These are phyloP conservation scores for Agonum fuliginosum DNA, from an alignment of 2,888 invertebrate species.

Conservation along the genomic window DNA sequence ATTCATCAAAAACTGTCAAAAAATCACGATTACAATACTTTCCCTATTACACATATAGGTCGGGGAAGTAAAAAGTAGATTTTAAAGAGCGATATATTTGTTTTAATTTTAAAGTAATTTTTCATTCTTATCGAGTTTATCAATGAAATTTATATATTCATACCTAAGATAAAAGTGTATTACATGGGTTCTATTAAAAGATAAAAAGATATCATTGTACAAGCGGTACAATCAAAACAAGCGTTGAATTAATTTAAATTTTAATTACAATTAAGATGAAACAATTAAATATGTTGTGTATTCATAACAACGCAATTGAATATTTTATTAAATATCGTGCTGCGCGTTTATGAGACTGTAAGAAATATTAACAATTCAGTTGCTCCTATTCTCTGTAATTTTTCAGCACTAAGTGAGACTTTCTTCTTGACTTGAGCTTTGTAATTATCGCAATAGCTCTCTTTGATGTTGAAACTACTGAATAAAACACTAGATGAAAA, in stretches of 20 bases:
- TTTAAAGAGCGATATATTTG: background rate
- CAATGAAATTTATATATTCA: background rate
- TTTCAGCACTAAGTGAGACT: too few relatives aligned
- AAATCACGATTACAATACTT: background rate
- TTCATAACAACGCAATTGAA: too few relatives aligned
- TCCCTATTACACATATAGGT: too few relatives aligned
- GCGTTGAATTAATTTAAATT: slow-evolving; percentile 3
- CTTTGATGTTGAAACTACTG: slow-evolving; percentile 22
- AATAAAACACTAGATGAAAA: slow-evolving; percentile 29
- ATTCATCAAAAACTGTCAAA: too few relatives aligned
- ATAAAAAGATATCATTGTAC: slow-evolving; percentile 20
- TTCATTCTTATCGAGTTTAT: slow-evolving; percentile 1
- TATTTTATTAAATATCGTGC: too few relatives aligned
- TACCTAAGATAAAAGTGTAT: slow-evolving; percentile 1
- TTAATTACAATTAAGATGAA: slow-evolving; percentile 25
- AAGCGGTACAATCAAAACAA: background rate
- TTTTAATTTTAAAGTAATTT: slow-evolving; percentile 11
- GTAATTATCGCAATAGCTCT: slow-evolving; percentile 21
- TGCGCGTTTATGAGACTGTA: too few relatives aligned
- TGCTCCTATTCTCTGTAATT: too few relatives aligned
- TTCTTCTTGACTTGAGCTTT: too few relatives aligned
- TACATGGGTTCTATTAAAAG: slow-evolving; percentile 4
- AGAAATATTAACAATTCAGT: too few relatives aligned
- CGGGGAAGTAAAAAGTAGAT: too few relatives aligned
- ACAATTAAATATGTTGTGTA: slow-evolving; percentile 1